Evolutionary conservation across 2,797 vertebrate species (phyloP).

Genomic region (Centropyge bicolor): DNA sequence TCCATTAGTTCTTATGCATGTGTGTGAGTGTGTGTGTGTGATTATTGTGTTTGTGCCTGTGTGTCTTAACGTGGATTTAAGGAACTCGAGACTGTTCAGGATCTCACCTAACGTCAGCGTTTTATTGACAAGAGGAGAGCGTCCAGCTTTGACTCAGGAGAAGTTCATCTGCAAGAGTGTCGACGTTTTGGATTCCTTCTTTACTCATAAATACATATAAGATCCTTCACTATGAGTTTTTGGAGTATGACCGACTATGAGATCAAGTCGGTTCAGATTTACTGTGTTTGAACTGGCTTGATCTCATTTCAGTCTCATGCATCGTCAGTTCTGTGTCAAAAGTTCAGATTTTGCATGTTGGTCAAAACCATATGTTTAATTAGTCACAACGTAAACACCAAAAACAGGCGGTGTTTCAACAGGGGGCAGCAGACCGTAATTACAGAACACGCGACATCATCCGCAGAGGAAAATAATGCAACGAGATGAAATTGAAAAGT

Average conservation of each 20-base stretch:
- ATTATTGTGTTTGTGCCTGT: constrained; percentile 45
- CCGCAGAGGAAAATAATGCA: background rate
- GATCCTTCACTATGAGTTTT: too few species aligned
- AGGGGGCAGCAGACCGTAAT: constrained; percentile 5
- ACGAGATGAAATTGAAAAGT: constrained; percentile 14
- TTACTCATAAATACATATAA: constrained; percentile 5
- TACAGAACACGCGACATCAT: background rate
- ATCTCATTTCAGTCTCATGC: constrained; percentile 1
- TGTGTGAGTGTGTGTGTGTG: constrained; percentile 42
- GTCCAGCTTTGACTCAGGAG: constrained; percentile 19
- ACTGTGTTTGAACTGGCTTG: background rate
- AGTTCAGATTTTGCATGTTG: background rate
- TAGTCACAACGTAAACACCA: constrained; percentile 3
- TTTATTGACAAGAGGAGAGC: constrained; percentile 35
- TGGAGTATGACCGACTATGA: too few species aligned
- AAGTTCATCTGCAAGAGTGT: background rate
- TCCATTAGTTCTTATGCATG: constrained; percentile 69
- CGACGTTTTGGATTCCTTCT: background rate
- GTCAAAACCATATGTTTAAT: constrained; percentile 23
- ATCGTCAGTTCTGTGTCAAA: background rate
- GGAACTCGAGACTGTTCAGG: background rate
- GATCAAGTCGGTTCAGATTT: too few species aligned
- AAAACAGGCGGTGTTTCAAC: constrained; percentile 7
- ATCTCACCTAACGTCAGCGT: constrained; percentile 17
- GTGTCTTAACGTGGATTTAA: constrained; percentile 47